Evolutionary conservation across 2,888 invertebrate genomes (phyloP), one percentile per base, ranked within the genome.

Genomic region (Neocrepidodera transversa): DNA sequence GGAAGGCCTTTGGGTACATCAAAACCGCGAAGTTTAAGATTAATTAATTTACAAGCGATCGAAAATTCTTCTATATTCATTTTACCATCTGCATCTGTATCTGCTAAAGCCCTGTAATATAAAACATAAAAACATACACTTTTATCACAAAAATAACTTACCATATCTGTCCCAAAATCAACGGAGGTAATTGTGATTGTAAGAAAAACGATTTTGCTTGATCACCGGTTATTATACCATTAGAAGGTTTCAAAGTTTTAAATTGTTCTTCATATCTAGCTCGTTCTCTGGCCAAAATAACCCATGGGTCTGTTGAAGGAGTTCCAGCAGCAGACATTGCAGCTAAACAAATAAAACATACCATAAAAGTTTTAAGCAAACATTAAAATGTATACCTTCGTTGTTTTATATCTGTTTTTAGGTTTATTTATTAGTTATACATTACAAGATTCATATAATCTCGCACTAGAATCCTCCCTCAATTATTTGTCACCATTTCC

Each of bases 61-160:
- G 95, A 95, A 80, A 98, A 99, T 82, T 99, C 99, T 73, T 91
- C 90, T 52, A 95, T 87, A 74, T 97, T 93, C 86, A 99, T 88
- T 82, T 94, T 95, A 0, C 99, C 99, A 83, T 99, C 99, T 11
- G 93, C 89, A 79, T 98, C 95, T 42, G 95, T 91, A 79, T 99
- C 99, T 0, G 98, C 94, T 43, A 99, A 81, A 8, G 85, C 85
- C 94, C 95, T 86, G 79, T 73, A 78, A 71, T 3, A 16, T 23
- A 23, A 23, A 23, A 23, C 23, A 23, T 3, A 6, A 23, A 23
- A 23, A 23, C 6, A n/a, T 7, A 40, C 8, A 42, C 10, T 16
- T 7, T 10, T 20, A 8, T 26, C 8, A 10, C 11, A 26, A 23
- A 10, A 28, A 23, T 11, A 45, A n/a, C n/a, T 11, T 45, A 93